Evolutionary conservation across 1,140 invertebrate genomes (phyloP).

Genomic region (Pentalonia nigronervosa): DNA sequence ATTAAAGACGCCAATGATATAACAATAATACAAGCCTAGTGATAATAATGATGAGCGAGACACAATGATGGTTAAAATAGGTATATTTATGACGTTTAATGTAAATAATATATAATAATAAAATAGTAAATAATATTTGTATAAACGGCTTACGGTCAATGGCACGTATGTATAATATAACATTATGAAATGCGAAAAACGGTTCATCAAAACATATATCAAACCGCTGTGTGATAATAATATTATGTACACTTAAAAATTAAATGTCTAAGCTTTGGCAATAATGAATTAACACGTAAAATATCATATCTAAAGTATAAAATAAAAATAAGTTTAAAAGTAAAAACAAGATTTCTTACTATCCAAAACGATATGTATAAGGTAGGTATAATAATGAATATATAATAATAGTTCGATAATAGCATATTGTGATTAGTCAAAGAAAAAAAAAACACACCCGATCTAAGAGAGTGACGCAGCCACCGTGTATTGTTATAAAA

Average conservation of each 20-base stretch:
- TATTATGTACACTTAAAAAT: background rate
- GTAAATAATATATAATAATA: background rate
- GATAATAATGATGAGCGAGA: background rate
- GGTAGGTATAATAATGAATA: background rate
- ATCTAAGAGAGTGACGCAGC: background rate
- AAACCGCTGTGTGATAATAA: background rate
- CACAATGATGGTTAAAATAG: background rate
- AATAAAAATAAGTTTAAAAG: background rate
- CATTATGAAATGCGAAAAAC: background rate
- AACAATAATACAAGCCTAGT: background rate
- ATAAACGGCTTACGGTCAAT: background rate
- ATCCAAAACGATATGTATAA: background rate
- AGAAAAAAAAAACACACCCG: background rate
- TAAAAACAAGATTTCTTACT: background rate
- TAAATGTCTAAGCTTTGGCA: conserved; percentile 51
- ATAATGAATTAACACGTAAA: conserved; percentile 10
- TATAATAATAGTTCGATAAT: conserved; percentile 6
- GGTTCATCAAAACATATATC: background rate
- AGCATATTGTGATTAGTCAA: background rate
- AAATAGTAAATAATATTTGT: background rate
- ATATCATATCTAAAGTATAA: background rate
- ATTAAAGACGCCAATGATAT: background rate
- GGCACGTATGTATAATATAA: background rate
- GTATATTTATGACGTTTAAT: background rate
- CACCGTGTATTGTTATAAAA: background rate